Base-by-base conservation (phyloP, 2,113 vertebrate genomes). In the Cinclus cinclus region DNA sequence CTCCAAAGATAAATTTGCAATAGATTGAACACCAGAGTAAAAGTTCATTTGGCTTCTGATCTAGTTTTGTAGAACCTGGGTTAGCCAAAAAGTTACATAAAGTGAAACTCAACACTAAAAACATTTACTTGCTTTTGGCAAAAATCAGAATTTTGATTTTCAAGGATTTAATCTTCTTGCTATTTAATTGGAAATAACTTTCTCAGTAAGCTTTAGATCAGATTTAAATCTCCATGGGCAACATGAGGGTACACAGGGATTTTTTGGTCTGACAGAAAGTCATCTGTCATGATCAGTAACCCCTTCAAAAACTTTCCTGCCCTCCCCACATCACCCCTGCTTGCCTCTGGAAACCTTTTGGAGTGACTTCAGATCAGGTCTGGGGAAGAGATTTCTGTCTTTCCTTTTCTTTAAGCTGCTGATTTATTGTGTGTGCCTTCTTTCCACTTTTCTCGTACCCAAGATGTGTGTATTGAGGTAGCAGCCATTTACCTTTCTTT, bases 31-130 rank as follows among this genome's bases (percentile, higher is more conserved):
- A 35, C 18, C 46, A 67, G 39, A 86, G 9, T 81, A 59, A 83
- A 91, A 90, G 77, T 89, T 64, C 69, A 80, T 92, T 90, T 95
- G 93, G 68, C 83, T 84, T 62, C 59, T 87, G 83, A 27, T 83
- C 60, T 93, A 28, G 62, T 77, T 71, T 22, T 83, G 28, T 63
- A 63, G 58, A 68, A 64, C 62, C 17, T 81, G 46, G 46, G 14
- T 24, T 63, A 64, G 60, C 52, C 52, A 82, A 77, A 75, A 71
- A 23, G 15, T 67, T 42, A 11, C 19, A 33, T 86, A 12, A 75
- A 73, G 24, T 63, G 52, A 67, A 75, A 39, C 24, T 89, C 17
- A 52, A 23, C 11, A 31, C 31, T 75, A 6, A 76, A 74, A 81
- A 22, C 9, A 35, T 52, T 35, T 35, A 42, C 76, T 90, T 92